phyloP scores from a whole-genome alignment of 2,888 invertebrate genomes.

The Metellina segmentata region DNA sequence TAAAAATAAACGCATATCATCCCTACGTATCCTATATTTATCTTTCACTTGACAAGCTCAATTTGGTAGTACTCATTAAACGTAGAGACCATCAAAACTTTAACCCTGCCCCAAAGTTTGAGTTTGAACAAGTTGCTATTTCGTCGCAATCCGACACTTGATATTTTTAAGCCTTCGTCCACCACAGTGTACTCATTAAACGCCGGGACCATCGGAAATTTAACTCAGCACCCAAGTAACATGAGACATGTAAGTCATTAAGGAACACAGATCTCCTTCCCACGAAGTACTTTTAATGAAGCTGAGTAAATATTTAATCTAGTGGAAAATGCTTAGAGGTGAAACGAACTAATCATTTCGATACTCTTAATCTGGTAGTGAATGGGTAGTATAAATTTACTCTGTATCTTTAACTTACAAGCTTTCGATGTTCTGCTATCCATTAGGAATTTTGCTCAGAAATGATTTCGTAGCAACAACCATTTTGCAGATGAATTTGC shows the following conservation, averaged over 20 bases:
- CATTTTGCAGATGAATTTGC: neutral
- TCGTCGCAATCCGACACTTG: neutral
- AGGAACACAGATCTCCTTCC: neutral
- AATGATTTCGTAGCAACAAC: neutral
- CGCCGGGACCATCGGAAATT: neutral
- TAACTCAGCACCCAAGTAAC: neutral
- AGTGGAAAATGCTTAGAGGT: neutral
- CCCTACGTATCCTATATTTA: too few relatives aligned
- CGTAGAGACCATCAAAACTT: too few relatives aligned
- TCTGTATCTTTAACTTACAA: neutral
- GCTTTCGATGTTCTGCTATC: neutral
- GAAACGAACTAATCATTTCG: neutral
- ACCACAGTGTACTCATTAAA: neutral
- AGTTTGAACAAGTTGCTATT: neutral
- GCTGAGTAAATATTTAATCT: neutral
- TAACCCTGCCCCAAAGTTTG: neutral
- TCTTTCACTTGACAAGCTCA: too few relatives aligned
- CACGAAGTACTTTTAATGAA: neutral
- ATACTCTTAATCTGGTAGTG: neutral
- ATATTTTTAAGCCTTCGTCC: neutral
- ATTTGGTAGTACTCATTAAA: too few relatives aligned
- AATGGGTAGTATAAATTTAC: neutral
- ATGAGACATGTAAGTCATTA: neutral
- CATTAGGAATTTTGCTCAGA: neutral
- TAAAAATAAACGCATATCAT: too few relatives aligned